A percentile compares a stretch with the other conserved stretches of the same genome.
Conservation (phyloP, 2,797 vertebrate genomes). For the Merluccius polli region DNA sequence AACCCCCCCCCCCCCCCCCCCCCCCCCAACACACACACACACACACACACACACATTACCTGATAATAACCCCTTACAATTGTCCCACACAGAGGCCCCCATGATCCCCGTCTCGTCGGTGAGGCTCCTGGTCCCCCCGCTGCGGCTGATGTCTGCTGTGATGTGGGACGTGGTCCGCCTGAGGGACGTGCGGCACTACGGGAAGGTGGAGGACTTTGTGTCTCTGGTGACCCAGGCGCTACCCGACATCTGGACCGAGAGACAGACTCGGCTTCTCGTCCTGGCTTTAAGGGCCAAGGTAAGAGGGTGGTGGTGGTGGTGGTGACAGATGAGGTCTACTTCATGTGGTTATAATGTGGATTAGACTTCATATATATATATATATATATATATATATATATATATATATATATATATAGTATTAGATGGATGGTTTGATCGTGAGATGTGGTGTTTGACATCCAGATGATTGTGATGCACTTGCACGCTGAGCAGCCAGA, state of each 20-base stretch:
- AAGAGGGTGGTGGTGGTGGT: not conserved
- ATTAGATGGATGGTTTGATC: no score
- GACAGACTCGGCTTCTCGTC: constrained; percentile 49
- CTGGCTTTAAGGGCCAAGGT: constrained; percentile 61
- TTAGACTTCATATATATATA: not conserved
- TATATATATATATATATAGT: no score
- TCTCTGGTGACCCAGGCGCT: constrained; percentile 53
- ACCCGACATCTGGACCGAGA: constrained; percentile 51
- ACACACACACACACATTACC: no score
- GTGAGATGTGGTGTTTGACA: not conserved
- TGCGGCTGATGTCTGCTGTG: constrained; percentile 54
- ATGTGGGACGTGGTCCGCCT: constrained; percentile 56
- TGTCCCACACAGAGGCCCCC: constrained; percentile 31
- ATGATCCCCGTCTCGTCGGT: constrained; percentile 40
- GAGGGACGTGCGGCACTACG: constrained; percentile 50
- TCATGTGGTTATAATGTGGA: not conserved
- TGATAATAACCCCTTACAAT: not conserved
- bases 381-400: no score
- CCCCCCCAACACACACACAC: no score
- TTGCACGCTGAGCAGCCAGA: constrained; percentile 36
- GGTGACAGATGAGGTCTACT: no score
- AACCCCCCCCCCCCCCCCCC: no score
- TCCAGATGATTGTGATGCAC: constrained; percentile 44
- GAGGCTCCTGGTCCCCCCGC: constrained; percentile 54
- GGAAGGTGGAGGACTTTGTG: constrained; percentile 61